A percentile compares a stretch with the other conserved stretches of the same genome.
Evolutionary conservation across 2,113 vertebrate species (phyloP).

Genomic region (Corapipo altera): DNA sequence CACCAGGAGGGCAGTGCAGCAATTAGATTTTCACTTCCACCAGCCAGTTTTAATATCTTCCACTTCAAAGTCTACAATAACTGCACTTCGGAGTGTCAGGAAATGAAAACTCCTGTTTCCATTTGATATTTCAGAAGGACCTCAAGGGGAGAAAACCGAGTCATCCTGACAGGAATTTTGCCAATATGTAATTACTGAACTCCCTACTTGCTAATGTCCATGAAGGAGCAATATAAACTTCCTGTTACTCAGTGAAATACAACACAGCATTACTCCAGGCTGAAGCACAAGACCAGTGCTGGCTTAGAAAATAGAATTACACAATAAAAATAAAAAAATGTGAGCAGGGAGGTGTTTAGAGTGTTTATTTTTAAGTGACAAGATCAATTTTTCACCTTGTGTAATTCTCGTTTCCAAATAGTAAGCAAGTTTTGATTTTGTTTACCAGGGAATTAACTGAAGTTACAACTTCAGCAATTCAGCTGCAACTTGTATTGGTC

Average conservation of each 20-base stretch:
- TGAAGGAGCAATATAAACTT: constrained; percentile 10
- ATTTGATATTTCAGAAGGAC: constrained; percentile 31
- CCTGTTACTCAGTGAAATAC: neutral
- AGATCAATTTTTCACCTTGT: neutral
- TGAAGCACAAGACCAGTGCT: neutral
- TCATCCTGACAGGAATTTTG: neutral
- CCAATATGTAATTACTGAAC: constrained; percentile 5
- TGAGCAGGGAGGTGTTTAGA: rapidly evolving
- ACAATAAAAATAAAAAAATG: neutral
- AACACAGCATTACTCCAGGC: neutral
- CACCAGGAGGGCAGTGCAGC: neutral
- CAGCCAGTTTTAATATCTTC: constrained; percentile 30
- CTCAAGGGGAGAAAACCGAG: constrained; percentile 3
- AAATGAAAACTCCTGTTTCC: constrained; percentile 44
- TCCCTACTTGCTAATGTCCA: neutral
- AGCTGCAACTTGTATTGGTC: neutral
- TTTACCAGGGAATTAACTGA: neutral
- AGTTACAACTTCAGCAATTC: neutral
- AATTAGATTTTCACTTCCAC: constrained; percentile 33
- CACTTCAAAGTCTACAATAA: constrained; percentile 22
- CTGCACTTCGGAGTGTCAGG: neutral
- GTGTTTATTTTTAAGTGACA: neutral
- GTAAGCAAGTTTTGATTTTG: neutral
- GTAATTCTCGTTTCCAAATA: neutral
- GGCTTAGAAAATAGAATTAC: neutral